Evolutionary conservation across 2,888 invertebrate genomes (phyloP).

Genomic region (Parnassius apollo): DNA sequence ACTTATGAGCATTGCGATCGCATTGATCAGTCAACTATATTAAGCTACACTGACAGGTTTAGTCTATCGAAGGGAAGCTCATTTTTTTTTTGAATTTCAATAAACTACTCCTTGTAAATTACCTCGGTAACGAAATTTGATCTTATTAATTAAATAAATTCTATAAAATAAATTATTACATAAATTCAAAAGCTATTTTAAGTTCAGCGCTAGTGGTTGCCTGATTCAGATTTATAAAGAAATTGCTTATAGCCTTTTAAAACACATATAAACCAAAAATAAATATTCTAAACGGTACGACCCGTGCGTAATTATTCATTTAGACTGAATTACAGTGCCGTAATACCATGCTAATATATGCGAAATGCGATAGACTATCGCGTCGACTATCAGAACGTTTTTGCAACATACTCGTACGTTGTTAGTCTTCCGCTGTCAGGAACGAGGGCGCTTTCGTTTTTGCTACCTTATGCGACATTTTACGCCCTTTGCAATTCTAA

Average conservation of each 20-base stretch:
- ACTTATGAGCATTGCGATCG: too few species aligned
- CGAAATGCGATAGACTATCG: conserved; percentile 26
- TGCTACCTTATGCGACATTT: conserved; percentile 17
- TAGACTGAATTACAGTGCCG: conserved; percentile 36
- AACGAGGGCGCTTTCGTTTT: conserved; percentile 20
- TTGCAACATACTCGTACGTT: conserved; percentile 23
- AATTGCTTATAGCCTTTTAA: not conserved
- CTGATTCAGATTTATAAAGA: too few species aligned
- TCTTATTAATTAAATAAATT: too few species aligned
- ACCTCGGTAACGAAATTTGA: too few species aligned
- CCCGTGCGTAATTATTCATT: conserved; percentile 40
- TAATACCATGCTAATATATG: conserved; percentile 31
- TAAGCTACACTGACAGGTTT: too few species aligned
- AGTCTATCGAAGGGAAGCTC: too few species aligned
- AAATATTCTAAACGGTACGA: conserved; percentile 35
- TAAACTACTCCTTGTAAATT: too few species aligned
- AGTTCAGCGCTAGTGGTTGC: too few species aligned
- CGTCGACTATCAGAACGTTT: conserved; percentile 21
- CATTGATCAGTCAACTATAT: too few species aligned
- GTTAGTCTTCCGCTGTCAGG: conserved; percentile 7
- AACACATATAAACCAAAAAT: conserved; percentile 26
- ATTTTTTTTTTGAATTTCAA: too few species aligned
- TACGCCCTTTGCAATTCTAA: conserved; percentile 27
- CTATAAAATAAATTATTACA: too few species aligned
- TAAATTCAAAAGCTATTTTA: too few species aligned